These are phyloP conservation scores for Anthophora plumipes DNA, from an alignment of 2,888 invertebrate species.

Conservation along the genomic window DNA sequence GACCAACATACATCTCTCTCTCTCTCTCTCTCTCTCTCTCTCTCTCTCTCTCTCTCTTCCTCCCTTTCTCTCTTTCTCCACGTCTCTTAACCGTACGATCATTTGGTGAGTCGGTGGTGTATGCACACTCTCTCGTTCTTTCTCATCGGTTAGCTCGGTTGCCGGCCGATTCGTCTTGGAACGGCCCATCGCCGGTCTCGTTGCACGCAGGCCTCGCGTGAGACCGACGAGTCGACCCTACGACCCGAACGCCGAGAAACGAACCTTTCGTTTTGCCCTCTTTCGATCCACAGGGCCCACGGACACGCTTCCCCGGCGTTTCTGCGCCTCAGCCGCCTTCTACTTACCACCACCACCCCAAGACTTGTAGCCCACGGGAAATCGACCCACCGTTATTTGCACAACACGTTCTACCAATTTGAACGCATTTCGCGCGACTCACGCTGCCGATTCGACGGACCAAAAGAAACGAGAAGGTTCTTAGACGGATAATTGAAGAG, in stretches of 20 bases:
- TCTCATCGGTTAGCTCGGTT: conserved; percentile 67
- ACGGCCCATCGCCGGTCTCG: conserved; percentile 72
- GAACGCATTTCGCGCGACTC: conserved; percentile 26
- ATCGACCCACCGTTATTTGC: conserved; percentile 49
- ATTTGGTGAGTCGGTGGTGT: conserved; percentile 33
- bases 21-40: conserved; percentile 45
- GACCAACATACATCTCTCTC: conserved; percentile 78
- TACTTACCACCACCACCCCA: conserved; percentile 42
- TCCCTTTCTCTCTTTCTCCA: conserved; percentile 44
- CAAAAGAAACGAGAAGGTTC: too few species aligned
- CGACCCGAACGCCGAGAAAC: conserved; percentile 80
- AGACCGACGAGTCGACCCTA: conserved; percentile 79
- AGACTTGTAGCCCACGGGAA: conserved; percentile 48
- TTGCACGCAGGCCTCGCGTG: conserved; percentile 77
- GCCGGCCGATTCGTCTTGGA: conserved; percentile 71
- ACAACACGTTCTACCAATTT: conserved; percentile 41
- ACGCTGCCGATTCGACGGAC: conserved; percentile 10
- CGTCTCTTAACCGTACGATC: conserved; percentile 39
- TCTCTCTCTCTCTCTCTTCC: conserved; percentile 63
- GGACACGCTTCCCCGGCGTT: conserved; percentile 55
- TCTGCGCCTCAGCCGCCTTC: conserved; percentile 39
- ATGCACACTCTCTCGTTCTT: conserved; percentile 48
- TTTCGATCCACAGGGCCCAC: conserved; percentile 62
- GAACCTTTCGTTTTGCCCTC: conserved; percentile 68
- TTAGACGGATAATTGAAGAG: background rate